These are phyloP conservation scores for roundworm (Caenorhabditis elegans) DNA, from an alignment of 1,140 invertebrate species.

Conservation along the genomic window WBcel235 BX284606.5:486001-486500, in stretches of 20 bases:
- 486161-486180: constrained; percentile 78
- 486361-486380: constrained; percentile 70
- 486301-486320: too few relatives aligned
- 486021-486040: constrained; percentile 78
- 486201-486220: constrained; percentile 77
- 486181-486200: constrained; percentile 77
- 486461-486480: too few relatives aligned
- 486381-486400: constrained; percentile 71
- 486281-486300: too few relatives aligned
- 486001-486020: constrained; percentile 77
- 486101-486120: background rate
- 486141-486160: constrained; percentile 79
- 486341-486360: too few relatives aligned
- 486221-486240: constrained; percentile 76
- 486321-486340: background rate
- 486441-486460: background rate
- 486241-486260: constrained; percentile 72
- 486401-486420: constrained; percentile 70
- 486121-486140: constrained; percentile 76
- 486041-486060: constrained; percentile 78
- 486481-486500: too few relatives aligned
- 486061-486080: constrained; percentile 83
- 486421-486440: constrained; percentile 44
- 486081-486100: constrained; percentile 74
- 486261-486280: background rate